phyloP scores from a whole-genome alignment of 2,797 vertebrate genomes.

The Phataginus tricuspis region DNA sequence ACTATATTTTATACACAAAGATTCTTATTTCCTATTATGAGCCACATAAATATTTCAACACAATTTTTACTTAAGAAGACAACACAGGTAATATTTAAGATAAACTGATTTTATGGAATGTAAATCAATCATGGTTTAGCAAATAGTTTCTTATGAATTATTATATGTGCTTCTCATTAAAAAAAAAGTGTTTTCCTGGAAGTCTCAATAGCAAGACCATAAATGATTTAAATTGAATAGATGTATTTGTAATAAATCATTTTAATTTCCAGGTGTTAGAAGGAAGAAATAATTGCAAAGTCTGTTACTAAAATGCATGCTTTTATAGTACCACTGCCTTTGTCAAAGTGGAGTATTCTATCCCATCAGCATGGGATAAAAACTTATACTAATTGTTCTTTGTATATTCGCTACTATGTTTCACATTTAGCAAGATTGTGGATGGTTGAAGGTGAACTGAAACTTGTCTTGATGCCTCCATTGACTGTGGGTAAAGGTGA shows the following conservation, averaged over 20 bases:
- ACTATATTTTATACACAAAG: neutral
- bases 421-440: neutral
- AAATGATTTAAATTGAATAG: conserved; percentile 9
- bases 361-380: neutral
- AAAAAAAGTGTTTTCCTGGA: neutral
- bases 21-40: neutral
- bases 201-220: neutral
- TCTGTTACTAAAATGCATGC: neutral
- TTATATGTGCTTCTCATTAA: neutral
- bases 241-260: neutral
- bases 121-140: neutral
- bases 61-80: neutral
- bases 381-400: neutral
- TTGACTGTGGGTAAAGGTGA: neutral
- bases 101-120: neutral
- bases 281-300: neutral
- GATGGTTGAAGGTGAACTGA: neutral
- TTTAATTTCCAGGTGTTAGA: conserved; percentile 24
- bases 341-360: neutral
- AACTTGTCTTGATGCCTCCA: neutral
- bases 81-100: neutral
- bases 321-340: neutral
- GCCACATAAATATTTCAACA: neutral
- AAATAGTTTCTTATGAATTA: neutral
- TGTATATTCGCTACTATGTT: neutral